Evolutionary conservation across 2,113 vertebrate genomes (phyloP).

Genomic region (Bubalus kerabau): DNA sequence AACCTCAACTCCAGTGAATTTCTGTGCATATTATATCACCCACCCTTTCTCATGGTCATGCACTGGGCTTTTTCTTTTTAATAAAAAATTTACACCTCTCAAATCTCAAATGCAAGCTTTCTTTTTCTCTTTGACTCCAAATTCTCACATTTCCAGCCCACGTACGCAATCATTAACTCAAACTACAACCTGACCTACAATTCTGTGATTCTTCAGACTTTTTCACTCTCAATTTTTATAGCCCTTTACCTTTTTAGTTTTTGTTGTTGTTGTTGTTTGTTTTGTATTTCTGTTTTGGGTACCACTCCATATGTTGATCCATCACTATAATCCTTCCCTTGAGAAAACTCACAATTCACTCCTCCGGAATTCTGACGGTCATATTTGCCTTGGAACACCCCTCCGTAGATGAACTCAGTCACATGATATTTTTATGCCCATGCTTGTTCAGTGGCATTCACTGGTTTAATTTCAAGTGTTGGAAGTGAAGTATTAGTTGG

Average conservation of each 20-base stretch:
- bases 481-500: background rate
- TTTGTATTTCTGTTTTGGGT: background rate
- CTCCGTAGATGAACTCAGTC: background rate
- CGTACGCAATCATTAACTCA: background rate
- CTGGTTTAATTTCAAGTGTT: background rate
- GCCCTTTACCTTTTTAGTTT: background rate
- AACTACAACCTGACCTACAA: background rate
- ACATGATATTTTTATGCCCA: background rate
- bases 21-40: background rate
- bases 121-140: background rate
- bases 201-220: background rate
- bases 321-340: background rate
- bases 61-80: background rate
- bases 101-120: background rate
- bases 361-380: background rate
- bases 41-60: background rate
- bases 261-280: background rate
- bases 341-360: background rate
- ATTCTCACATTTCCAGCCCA: background rate
- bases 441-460: background rate
- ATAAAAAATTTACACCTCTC: background rate
- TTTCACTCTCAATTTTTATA: background rate
- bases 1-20: background rate
- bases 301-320: background rate
- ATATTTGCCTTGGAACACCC: background rate